phyloP scores from a whole-genome alignment of 2,888 invertebrate genomes.

The Dicyrtoma fusca region DNA sequence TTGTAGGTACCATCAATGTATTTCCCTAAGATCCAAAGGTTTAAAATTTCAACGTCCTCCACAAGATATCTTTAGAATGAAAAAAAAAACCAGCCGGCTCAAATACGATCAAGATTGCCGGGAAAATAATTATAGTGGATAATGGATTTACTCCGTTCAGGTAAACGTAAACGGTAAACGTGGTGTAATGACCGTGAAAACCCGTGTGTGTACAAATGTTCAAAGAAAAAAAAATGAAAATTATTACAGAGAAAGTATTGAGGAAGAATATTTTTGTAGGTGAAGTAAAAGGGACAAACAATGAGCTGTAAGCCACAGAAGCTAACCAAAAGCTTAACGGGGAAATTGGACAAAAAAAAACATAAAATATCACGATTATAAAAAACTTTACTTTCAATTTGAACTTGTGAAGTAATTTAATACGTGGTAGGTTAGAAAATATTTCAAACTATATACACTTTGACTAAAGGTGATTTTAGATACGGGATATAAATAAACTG shows the following conservation, averaged over 20 bases:
- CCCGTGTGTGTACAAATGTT: no score
- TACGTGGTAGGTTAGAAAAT: background rate
- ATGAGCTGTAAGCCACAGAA: background rate
- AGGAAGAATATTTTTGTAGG: background rate
- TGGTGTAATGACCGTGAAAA: no score
- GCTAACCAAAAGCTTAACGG: conserved; percentile 7
- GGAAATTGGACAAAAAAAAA: no score
- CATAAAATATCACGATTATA: background rate
- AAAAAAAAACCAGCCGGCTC: conserved; percentile 2
- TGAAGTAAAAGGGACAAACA: conserved; percentile 5
- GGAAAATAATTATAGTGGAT: background rate
- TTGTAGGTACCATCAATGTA: no score
- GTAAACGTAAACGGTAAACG: no score
- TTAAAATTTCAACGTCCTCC: conserved; percentile 7
- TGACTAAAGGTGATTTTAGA: background rate
- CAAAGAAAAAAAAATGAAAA: background rate
- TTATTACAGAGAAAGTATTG: background rate
- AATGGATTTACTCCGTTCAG: no score
- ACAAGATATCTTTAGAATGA: conserved; percentile 10
- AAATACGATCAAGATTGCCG: conserved; percentile 8
- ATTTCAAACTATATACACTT: background rate
- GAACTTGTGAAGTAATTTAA: background rate
- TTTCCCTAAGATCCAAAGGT: background rate
- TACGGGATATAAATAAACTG: background rate
- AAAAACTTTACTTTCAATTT: background rate